Evolutionary conservation across 2,797 vertebrate genomes (phyloP).

Genomic region (Graptemys geographica): DNA sequence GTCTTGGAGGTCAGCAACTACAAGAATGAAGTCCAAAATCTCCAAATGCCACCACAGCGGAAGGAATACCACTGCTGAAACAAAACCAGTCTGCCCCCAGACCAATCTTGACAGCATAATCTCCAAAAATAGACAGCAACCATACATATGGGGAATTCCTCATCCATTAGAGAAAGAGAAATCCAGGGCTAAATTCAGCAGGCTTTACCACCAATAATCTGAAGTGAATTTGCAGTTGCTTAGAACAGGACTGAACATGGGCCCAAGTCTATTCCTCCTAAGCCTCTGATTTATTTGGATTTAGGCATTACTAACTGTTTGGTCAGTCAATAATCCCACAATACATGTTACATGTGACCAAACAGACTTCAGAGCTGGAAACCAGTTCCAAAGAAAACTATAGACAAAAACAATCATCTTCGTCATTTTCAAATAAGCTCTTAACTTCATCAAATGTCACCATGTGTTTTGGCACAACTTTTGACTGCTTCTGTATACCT

Average conservation of each 20-base stretch:
- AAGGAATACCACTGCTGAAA: neutral
- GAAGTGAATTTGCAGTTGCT: constrained; percentile 7
- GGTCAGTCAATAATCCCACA: neutral
- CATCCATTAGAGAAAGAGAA: neutral
- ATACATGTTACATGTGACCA: neutral
- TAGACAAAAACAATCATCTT: fast-evolving
- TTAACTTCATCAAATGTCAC: neutral
- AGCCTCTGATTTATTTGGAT: constrained; percentile 21
- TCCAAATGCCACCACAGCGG: neutral
- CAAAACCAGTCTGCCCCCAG: neutral
- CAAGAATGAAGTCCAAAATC: neutral
- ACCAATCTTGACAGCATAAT: neutral
- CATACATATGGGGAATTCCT: neutral
- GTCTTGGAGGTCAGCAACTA: neutral
- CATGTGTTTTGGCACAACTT: fast-evolving
- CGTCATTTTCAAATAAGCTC: neutral
- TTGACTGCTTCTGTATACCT: fast-evolving
- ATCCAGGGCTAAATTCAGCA: neutral
- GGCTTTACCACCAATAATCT: neutral
- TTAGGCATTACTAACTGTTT: constrained; percentile 9
- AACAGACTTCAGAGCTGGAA: neutral
- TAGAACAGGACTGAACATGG: constrained; percentile 20
- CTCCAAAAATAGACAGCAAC: neutral
- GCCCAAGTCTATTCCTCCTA: neutral
- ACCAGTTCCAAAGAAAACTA: fast-evolving